These are phyloP conservation scores for Chaetodon trifascialis DNA, from an alignment of 2,113 vertebrate genomes.

Conservation along the genomic window DNA sequence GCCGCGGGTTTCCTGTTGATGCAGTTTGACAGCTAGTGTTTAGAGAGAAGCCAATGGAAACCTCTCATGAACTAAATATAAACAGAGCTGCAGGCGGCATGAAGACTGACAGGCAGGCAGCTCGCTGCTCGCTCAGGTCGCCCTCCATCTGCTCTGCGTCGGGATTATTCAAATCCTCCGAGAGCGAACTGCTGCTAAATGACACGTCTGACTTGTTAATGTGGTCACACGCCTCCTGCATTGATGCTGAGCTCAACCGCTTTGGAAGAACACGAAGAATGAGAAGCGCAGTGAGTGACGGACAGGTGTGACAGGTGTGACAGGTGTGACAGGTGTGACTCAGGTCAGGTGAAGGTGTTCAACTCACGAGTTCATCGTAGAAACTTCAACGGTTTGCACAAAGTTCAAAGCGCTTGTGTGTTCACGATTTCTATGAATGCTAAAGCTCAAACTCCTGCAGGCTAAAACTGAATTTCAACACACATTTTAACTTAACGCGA, in stretches of 20 bases:
- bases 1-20: background rate
- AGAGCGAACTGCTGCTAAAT: background rate
- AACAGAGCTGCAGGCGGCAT: background rate
- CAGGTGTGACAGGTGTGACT: too few relatives aligned
- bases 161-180: constrained; percentile 41
- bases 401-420: too few relatives aligned
- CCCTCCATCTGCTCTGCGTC: constrained; percentile 42
- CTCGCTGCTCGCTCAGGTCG: background rate
- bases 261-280: background rate
- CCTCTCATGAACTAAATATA: background rate
- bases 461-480: too few relatives aligned
- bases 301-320: too few relatives aligned
- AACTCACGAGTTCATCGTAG: too few relatives aligned
- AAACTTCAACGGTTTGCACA: too few relatives aligned
- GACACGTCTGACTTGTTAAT: constrained; percentile 13
- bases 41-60: background rate
- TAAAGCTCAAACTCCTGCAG: too few relatives aligned
- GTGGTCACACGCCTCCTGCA: background rate
- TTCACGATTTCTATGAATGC: too few relatives aligned
- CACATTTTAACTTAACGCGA: too few relatives aligned
- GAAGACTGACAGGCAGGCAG: background rate
- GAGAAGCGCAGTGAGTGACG: too few relatives aligned
- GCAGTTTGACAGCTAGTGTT: background rate
- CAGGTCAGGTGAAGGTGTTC: too few relatives aligned
- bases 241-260: constrained; percentile 8